Evolutionary conservation across 2,797 vertebrate genomes (phyloP).

Genomic region (Pseudomugil tenellus): DNA sequence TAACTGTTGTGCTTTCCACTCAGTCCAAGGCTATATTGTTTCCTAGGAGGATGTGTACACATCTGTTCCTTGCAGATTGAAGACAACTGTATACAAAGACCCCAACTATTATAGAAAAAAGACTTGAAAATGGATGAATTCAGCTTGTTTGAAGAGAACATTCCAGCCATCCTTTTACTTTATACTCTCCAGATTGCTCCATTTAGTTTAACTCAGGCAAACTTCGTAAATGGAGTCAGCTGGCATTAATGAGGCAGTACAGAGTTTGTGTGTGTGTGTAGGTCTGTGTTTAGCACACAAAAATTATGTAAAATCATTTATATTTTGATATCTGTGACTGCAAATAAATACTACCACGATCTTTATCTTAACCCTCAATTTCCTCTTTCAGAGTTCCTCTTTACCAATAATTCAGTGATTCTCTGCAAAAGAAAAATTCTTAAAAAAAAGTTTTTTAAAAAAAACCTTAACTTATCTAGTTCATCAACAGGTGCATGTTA

Average conservation of each 20-base stretch:
- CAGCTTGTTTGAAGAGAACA: background rate
- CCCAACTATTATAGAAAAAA: background rate
- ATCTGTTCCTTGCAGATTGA: background rate
- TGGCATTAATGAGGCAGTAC: slow-evolving; percentile 11
- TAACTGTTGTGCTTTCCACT: background rate
- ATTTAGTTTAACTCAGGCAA: background rate
- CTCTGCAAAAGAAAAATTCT: background rate
- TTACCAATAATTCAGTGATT: slow-evolving; percentile 9
- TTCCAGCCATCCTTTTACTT: background rate
- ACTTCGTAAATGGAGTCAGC: slow-evolving; percentile 2
- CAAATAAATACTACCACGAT: slow-evolving; percentile 17
- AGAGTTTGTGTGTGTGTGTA: background rate
- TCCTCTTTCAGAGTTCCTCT: slow-evolving; percentile 54
- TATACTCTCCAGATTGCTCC: background rate
- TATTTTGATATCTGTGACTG: background rate
- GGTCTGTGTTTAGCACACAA: background rate
- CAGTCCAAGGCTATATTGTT: background rate
- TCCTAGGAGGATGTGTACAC: background rate
- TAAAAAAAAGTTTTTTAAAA: background rate
- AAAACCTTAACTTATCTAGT: slow-evolving; percentile 8
- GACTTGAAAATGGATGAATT: background rate
- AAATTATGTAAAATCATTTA: background rate
- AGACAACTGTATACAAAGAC: background rate
- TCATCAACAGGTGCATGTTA: background rate
- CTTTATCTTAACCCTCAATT: slow-evolving; percentile 21